Evolutionary conservation across 2,113 vertebrate genomes (phyloP).

Genomic region (Canis aureus): DNA sequence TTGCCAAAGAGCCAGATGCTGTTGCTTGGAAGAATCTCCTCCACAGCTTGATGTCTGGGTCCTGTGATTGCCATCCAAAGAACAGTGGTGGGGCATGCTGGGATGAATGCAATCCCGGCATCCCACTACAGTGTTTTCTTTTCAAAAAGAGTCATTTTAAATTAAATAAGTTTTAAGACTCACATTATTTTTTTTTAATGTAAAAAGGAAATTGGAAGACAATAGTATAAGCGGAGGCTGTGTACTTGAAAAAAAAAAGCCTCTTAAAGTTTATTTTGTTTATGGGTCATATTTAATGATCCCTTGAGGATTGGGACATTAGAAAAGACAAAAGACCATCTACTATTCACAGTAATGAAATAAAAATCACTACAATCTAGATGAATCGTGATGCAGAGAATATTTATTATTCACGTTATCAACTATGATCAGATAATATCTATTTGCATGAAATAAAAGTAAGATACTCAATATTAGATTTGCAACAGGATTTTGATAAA

Average conservation of each 20-base stretch:
- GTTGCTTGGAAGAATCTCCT: constrained; percentile 86
- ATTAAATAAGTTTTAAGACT: not conserved
- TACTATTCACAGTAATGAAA: not conserved
- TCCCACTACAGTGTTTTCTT: constrained; percentile 49
- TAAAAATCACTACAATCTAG: constrained; percentile 31
- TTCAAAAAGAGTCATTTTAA: constrained; percentile 65
- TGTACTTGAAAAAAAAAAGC: constrained; percentile 3
- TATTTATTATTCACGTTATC: not conserved
- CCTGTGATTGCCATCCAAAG: constrained; percentile 88
- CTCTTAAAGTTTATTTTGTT: constrained; percentile 56
- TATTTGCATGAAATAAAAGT: constrained; percentile 23
- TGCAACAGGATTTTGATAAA: constrained; percentile 22
- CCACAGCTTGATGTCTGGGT: constrained; percentile 87
- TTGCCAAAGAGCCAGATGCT: constrained; percentile 91
- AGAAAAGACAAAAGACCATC: constrained; percentile 74
- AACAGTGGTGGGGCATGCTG: constrained; percentile 76
- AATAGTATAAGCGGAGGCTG: not conserved
- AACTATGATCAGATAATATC: not conserved
- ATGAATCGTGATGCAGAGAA: not conserved
- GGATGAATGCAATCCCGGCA: constrained; percentile 77
- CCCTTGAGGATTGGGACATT: constrained; percentile 42
- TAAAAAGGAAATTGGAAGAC: not conserved
- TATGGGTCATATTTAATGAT: constrained; percentile 69
- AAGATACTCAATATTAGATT: not conserved
- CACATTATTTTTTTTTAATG: not conserved